Conservation (phyloP, 1,140 invertebrate genomes). For the Lepidurus packardi region DNA sequence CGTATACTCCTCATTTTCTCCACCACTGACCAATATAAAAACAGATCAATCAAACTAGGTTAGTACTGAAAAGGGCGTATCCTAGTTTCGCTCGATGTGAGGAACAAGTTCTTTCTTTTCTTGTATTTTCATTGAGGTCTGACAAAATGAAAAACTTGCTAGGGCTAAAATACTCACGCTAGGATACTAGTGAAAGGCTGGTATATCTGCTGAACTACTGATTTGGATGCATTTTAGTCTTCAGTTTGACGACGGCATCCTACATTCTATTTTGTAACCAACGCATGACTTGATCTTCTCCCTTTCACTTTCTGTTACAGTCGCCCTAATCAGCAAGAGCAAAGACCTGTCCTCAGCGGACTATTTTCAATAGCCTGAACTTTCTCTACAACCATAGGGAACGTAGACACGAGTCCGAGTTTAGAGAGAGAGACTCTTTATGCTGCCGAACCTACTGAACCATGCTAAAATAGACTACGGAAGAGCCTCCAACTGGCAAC, state of each 20-base stretch:
- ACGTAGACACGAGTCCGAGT: background rate
- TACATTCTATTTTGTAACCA: background rate
- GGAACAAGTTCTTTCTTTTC: background rate
- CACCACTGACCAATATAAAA: background rate
- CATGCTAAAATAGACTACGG: background rate
- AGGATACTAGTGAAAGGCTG: background rate
- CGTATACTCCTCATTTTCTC: background rate
- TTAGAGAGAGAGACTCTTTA: background rate
- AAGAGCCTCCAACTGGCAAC: no score
- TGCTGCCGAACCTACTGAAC: background rate
- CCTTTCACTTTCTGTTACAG: constrained; percentile 12
- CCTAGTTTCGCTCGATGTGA: background rate
- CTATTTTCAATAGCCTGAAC: background rate
- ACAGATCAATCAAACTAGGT: background rate
- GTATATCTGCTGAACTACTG: no score
- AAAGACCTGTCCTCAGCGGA: constrained; percentile 21
- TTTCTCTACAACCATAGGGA: background rate
- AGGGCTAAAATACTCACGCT: background rate
- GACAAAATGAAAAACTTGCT: background rate
- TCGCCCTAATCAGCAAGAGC: background rate
- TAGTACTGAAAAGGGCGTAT: background rate
- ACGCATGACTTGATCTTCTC: constrained; percentile 1
- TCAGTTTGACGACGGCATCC: background rate
- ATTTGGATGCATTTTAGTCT: no score
- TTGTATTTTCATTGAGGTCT: background rate